Conservation (phyloP, 53 echinoderm and acorn worm genomes). For the Echinometra lucunter region DNA sequence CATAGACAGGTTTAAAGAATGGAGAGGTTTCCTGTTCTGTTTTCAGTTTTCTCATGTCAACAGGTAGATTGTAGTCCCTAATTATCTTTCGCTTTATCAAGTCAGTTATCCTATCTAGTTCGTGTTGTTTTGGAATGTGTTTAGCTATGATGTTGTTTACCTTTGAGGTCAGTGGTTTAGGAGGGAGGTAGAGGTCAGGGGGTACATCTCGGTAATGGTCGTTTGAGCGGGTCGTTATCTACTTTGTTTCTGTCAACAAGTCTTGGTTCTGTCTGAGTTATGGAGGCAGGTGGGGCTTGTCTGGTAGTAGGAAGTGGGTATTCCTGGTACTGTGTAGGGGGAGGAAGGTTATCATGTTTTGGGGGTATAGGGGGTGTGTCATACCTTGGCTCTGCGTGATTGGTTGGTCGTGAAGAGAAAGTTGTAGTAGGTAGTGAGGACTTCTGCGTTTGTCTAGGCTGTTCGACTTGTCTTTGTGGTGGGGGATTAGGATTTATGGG, state of each 20-base stretch:
- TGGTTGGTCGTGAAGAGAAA: not conserved
- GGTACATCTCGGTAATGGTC: constrained; percentile 54
- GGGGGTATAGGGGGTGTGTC: not conserved
- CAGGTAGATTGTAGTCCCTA: constrained; percentile 72
- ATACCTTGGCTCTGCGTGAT: not conserved
- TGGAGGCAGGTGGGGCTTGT: not conserved
- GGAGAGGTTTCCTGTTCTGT: constrained; percentile 70
- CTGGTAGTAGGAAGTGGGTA: not conserved
- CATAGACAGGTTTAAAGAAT: constrained; percentile 66
- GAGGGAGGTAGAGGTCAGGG: constrained; percentile 44
- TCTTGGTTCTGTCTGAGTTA: constrained; percentile 39
- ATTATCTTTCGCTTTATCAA: constrained; percentile 71
- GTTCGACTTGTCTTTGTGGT: not conserved
- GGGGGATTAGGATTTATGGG: too few relatives aligned
- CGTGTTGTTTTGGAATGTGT: constrained; percentile 74
- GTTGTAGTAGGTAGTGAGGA: not conserved
- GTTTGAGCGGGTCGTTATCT: not conserved
- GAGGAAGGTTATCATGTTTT: not conserved
- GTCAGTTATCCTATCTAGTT: constrained; percentile 60
- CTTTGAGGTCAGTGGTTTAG: constrained; percentile 63
- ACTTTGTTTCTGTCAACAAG: constrained; percentile 60
- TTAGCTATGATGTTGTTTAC: constrained; percentile 51
- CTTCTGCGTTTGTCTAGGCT: not conserved
- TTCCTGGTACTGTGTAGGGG: not conserved
- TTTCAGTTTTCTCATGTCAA: constrained; percentile 62